Conservation (phyloP, 1,140 invertebrate genomes). For the Zaprionus ghesquierei region DNA sequence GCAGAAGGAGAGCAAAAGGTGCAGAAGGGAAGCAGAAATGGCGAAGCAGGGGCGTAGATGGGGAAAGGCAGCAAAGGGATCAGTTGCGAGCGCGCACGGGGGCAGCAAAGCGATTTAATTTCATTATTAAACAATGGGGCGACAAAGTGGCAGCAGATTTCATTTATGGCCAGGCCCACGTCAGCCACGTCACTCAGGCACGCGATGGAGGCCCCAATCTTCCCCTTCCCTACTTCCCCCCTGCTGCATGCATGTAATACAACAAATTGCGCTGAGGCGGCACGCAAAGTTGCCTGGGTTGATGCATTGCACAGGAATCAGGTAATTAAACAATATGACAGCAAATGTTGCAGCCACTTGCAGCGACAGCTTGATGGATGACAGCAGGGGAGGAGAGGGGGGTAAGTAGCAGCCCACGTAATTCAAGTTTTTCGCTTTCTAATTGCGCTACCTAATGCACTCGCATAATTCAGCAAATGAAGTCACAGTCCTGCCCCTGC, state of each 20-base stretch:
- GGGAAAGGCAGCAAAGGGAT: background rate
- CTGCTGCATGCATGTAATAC: constrained; percentile 25
- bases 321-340: constrained; percentile 82
- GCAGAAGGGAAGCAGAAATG: too few species aligned
- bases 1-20: background rate
- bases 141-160: constrained; percentile 78
- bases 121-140: constrained; percentile 81
- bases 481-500: constrained; percentile 21
- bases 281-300: constrained; percentile 63
- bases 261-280: constrained; percentile 45
- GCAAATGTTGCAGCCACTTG: constrained; percentile 74
- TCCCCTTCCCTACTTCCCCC: background rate
- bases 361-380: constrained; percentile 61
- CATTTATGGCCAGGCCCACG: constrained; percentile 57
- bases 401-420: background rate
- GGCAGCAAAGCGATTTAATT: constrained; percentile 60
- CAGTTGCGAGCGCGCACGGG: background rate
- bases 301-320: constrained; percentile 77
- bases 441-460: constrained; percentile 39
- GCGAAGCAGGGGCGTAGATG: background rate
- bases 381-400: background rate
- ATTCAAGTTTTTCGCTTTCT: constrained; percentile 13
- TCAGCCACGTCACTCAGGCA: constrained; percentile 22
- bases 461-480: constrained; percentile 36
- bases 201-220: constrained; percentile 38